Evolutionary conservation across 2,797 vertebrate genomes (phyloP).

Genomic region (Melanotaenia parkinsoni): DNA sequence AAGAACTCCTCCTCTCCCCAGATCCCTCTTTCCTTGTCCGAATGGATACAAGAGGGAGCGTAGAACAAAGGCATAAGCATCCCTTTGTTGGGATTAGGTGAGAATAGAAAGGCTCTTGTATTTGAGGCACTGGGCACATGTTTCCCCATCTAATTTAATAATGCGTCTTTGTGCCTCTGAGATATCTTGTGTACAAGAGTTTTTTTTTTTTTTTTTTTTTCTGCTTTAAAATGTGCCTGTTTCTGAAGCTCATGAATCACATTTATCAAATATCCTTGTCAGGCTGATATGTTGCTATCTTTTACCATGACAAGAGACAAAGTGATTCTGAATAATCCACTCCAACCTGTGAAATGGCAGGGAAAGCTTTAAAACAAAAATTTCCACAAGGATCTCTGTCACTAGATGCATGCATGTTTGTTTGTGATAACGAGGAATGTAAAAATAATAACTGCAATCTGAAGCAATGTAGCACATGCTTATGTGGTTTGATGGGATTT

Average conservation of each 20-base stretch:
- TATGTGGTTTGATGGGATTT: conserved; percentile 51
- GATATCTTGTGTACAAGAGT: conserved; percentile 36
- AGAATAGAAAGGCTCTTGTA: conserved; percentile 74
- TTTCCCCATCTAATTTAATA: conserved; percentile 81
- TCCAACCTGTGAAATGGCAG: conserved; percentile 48
- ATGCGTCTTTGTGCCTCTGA: conserved; percentile 62
- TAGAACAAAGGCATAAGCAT: conserved; percentile 77
- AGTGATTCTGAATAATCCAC: conserved; percentile 48
- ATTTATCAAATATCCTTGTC: conserved; percentile 24
- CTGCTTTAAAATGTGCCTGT: conserved; percentile 23
- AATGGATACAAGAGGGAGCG: conserved; percentile 66
- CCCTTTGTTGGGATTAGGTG: conserved; percentile 81
- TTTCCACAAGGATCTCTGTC: conserved; percentile 17
- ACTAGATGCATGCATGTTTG: conserved; percentile 40
- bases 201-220: background rate
- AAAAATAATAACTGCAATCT: conserved; percentile 45
- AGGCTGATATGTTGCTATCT: conserved; percentile 30
- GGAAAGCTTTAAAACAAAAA: conserved; percentile 30
- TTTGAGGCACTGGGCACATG: conserved; percentile 68
- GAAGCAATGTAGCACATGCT: conserved; percentile 16
- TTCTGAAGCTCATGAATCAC: conserved; percentile 32
- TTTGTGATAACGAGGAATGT: conserved; percentile 49
- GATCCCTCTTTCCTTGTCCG: conserved; percentile 69
- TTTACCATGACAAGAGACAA: conserved; percentile 43
- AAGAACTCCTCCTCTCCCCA: conserved; percentile 61